phyloP scores from a whole-genome alignment of 2,888 invertebrate species.

The Julus scandinavius region DNA sequence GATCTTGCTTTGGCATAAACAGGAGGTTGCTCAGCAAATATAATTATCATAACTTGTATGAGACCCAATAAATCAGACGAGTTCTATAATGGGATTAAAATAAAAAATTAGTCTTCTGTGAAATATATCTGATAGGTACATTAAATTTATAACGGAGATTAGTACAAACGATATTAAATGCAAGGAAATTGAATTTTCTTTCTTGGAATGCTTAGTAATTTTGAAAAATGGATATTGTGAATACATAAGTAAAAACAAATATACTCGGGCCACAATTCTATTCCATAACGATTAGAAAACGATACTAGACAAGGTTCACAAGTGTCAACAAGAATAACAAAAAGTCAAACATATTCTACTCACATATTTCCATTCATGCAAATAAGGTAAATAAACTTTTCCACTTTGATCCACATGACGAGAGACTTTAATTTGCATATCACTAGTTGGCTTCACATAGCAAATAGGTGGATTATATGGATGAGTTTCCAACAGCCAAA shows the following conservation, averaged over 20 bases:
- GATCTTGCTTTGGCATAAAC: constrained; percentile 70
- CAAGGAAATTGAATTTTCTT: too few species aligned
- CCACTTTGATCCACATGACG: constrained; percentile 95
- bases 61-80: constrained; percentile 87
- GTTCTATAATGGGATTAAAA: constrained; percentile 67
- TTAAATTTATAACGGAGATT: too few species aligned
- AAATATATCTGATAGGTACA: too few species aligned
- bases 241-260: too few species aligned
- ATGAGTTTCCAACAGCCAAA: constrained; percentile 97
- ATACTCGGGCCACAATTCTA: too few species aligned
- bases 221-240: too few species aligned
- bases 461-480: constrained; percentile 94
- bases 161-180: too few species aligned
- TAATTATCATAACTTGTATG: constrained; percentile 89
- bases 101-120: background rate
- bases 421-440: constrained; percentile 96
- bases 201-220: too few species aligned
- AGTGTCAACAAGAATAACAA: background rate
- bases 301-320: background rate
- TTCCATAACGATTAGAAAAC: background rate
- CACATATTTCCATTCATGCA: constrained; percentile 85
- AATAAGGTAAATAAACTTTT: constrained; percentile 94
- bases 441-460: constrained; percentile 88
- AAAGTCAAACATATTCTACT: constrained; percentile 54
- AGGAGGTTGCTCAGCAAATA: constrained; percentile 95